Conservation (phyloP, 2,113 vertebrate species). For the Cavia porcellus region DNA sequence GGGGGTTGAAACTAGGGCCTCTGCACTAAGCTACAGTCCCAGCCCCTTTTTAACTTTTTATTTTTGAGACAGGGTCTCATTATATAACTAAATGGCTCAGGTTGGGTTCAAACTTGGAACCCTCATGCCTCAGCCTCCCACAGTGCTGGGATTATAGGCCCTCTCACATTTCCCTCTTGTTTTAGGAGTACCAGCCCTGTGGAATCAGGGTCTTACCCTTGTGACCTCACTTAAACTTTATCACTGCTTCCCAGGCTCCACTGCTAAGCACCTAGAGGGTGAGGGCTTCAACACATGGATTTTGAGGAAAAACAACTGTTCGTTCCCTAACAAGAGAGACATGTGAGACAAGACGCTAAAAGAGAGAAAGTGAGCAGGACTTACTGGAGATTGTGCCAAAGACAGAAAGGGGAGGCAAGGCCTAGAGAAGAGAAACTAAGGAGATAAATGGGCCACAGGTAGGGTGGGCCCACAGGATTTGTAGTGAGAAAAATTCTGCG, state of each 20-base stretch:
- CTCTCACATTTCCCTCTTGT: neutral
- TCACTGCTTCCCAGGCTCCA: neutral
- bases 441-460: rapidly evolving
- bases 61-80: neutral
- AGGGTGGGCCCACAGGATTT: too few species aligned
- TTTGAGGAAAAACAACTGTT: neutral
- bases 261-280: neutral
- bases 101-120: neutral
- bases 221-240: neutral
- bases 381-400: rapidly evolving
- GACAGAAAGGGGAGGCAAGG: neutral
- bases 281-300: neutral
- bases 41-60: neutral
- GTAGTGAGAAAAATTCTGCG: neutral
- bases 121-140: neutral
- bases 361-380: neutral
- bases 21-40: neutral
- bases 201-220: too few species aligned
- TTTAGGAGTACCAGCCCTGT: neutral
- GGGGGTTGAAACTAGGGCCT: neutral
- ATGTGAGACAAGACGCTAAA: rapidly evolving
- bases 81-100: neutral
- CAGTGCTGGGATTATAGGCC: neutral
- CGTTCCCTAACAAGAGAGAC: neutral
- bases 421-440: too few species aligned